Base-by-base conservation (phyloP, 2,113 vertebrate genomes). In the Chlorodrepanis virens region DNA sequence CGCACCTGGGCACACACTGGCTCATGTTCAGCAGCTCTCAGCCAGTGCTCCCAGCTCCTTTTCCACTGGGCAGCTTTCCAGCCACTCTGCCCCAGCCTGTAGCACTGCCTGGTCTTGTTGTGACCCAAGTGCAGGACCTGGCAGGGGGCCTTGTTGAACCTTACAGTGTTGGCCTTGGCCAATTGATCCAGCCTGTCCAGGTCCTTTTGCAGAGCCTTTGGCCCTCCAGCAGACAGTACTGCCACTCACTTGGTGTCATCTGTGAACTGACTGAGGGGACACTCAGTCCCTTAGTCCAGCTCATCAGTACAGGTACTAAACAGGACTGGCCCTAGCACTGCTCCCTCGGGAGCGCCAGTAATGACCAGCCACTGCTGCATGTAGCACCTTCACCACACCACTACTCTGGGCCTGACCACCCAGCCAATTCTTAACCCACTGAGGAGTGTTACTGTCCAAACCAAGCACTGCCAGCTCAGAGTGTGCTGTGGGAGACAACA, bases 271-370 rank as follows among this genome's bases (percentile, higher is more conserved):
- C 75, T 72, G 31, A 45, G 28, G 42, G 40, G 7, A 7, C 35
- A 42, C 35, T 80, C 50, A 29, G 5, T 56, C 42, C 9, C 10
- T 6, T 64, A 2, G 1, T 50, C 6, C 21, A 33, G 25, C 11
- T 65, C 22, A 28, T 50, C 67, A 27, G 31, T 3, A 64, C 50
- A 64, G 42, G 6, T 19, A 33, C 10, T 57, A 6, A 71, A 72
- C 25, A 72, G 64, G 40, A 31, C 27, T 56, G 57, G 35, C 24
- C 52, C 20, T 39, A 31, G 13, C 53, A 18, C 15, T 39, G 77
- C 8, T 52, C 13, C 28, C 22, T 83, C 0, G 1, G 27, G 21
- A 56, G 1, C 28, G 11, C 14, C 52, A 13, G 2, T 24, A 14
- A 11, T 82, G 64, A 67, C 14, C 27, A 16, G 25, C 11, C 13